These are phyloP conservation scores for Sinopyrophorus schimmeli DNA, from an alignment of 2,888 invertebrate genomes.

Conservation along the genomic window DNA sequence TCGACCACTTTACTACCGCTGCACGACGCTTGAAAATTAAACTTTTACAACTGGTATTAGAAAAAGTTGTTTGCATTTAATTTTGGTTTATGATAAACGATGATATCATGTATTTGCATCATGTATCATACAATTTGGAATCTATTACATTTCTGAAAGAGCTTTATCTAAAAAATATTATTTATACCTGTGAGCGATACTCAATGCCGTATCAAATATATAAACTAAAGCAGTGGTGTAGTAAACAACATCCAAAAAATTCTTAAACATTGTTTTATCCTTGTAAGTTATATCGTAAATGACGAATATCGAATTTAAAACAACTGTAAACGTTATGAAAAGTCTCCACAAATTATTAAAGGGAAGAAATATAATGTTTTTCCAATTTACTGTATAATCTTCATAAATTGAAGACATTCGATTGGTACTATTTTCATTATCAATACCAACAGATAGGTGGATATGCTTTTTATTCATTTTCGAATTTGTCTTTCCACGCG, in stretches of 20 bases:
- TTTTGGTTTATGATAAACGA: not conserved
- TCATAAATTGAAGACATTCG: no score
- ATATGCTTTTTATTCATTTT: not conserved
- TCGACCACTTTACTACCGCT: no score
- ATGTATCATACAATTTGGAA: no score
- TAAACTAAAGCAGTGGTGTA: constrained; percentile 19
- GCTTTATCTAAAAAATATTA: no score
- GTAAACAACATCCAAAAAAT: constrained; percentile 3
- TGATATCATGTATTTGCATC: no score
- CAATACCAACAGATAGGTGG: not conserved
- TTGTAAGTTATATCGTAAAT: constrained; percentile 22
- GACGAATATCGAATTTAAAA: constrained; percentile 21
- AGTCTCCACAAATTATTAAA: constrained; percentile 27
- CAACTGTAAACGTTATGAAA: constrained; percentile 14
- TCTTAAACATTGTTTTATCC: not conserved
- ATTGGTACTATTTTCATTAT: no score
- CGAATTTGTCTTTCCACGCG: no score
- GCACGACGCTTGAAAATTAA: not conserved
- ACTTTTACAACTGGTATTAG: no score
- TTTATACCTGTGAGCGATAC: constrained; percentile 29
- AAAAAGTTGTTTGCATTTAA: not conserved
- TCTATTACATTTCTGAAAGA: no score
- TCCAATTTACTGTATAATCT: constrained; percentile 25
- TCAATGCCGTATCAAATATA: constrained; percentile 21
- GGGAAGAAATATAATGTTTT: constrained; percentile 33